Evolutionary conservation across 2,797 vertebrate genomes (phyloP), one percentile per base, ranked within the genome.

Genomic region (Botia kubotai): DNA sequence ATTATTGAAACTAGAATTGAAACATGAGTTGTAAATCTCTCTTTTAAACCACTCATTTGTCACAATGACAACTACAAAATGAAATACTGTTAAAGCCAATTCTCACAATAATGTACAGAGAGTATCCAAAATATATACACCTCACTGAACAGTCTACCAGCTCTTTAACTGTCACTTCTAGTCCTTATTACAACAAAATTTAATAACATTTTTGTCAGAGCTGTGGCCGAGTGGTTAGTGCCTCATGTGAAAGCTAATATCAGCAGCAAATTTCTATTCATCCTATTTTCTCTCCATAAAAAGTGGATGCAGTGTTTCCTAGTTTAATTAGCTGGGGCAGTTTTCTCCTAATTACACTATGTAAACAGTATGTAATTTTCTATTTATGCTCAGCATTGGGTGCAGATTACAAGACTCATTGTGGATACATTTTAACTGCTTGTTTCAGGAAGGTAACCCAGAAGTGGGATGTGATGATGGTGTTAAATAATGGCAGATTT

Each of bases 1-100:
- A 88, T 83, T 79, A 88, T 89, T 74, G 74, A 90, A 91, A 92
- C 87, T 88, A 77, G 86, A 91, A 36, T 29, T 88, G 90, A 92
- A 88, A 88, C 21, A 19, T 86, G 85, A 90, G 78, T 91, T 89
- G 88, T 87, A 75, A 83, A 78, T 70, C 57, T 76, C 78, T 77
- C 76, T 74, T 83, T 80, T 85, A 87, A 91, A 83, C 79, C 71
- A 79, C 50, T 53, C 84, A 91, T 92, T 86, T 26, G 81, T 90
- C 92, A 88, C 82, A 79, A 19, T 81, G 87, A 81, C 78, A 46
- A 85, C 75, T 77, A 55, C 43, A 77, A 77, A 63, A 67, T 33
- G 80, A 72, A 72, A 65, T 48, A 84, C 75, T 77, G 84, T 83
- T 63, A 71, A 72, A 66, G 46, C 86, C 73, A 78, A 85, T 67